Conservation (phyloP, 2,888 invertebrate genomes). For the Ichneumoninae sp. region DNA sequence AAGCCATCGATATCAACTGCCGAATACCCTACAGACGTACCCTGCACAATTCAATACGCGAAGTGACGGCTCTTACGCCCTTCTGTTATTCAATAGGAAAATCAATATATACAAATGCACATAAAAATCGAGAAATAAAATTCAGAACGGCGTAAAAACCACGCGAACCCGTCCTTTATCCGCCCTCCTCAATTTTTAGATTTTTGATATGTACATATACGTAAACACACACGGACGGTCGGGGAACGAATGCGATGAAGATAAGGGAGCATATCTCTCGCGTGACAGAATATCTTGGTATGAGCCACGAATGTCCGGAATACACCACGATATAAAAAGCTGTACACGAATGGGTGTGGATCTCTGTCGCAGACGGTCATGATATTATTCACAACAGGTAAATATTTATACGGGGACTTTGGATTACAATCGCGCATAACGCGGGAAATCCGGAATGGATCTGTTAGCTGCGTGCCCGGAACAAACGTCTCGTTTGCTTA, state of each 20-base stretch:
- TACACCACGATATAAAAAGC: slow-evolving; percentile 51
- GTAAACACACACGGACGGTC: slow-evolving; percentile 24
- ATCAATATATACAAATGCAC: background rate
- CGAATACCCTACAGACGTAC: background rate
- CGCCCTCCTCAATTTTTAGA: background rate
- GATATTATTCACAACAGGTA: slow-evolving; percentile 56
- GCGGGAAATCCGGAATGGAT: slow-evolving; percentile 37
- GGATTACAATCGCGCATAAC: slow-evolving; percentile 44
- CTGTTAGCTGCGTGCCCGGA: slow-evolving; percentile 7
- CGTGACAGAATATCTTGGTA: slow-evolving; percentile 55
- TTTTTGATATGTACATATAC: slow-evolving; percentile 39
- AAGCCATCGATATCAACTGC: background rate
- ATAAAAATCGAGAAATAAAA: background rate
- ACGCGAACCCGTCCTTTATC: background rate
- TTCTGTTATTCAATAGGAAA: background rate
- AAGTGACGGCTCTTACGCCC: background rate
- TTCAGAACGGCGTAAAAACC: background rate
- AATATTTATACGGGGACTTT: slow-evolving; percentile 55
- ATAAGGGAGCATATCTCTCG: slow-evolving; percentile 55
- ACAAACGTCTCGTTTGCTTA: slow-evolving; percentile 3
- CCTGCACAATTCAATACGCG: background rate
- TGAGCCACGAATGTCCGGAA: slow-evolving; percentile 35
- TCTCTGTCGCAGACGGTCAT: slow-evolving; percentile 35
- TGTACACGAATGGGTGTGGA: slow-evolving; percentile 45
- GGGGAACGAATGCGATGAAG: slow-evolving; percentile 36